Evolutionary conservation across 1,140 invertebrate genomes (phyloP).

Genomic region (Metopolophium dirhodum): DNA sequence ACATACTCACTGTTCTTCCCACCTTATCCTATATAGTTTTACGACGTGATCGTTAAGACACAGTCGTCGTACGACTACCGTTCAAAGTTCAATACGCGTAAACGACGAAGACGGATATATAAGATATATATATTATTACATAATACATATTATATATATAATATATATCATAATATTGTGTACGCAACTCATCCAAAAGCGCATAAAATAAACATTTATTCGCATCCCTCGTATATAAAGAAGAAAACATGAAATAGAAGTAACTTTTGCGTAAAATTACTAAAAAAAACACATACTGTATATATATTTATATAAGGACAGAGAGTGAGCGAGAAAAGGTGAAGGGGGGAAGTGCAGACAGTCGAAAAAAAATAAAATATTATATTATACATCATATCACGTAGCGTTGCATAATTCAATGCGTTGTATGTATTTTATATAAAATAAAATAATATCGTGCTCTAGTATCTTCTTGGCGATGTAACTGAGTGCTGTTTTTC

Average conservation of each 20-base stretch:
- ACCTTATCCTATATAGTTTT: background rate
- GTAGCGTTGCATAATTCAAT: conserved; percentile 42
- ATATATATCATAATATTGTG: background rate
- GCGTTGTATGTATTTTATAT: background rate
- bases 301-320: background rate
- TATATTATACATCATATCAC: background rate
- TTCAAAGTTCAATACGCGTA: conserved; percentile 33
- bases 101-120: background rate
- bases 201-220: conserved; percentile 41
- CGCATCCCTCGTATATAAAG: background rate
- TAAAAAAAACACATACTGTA: background rate
- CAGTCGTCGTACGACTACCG: background rate
- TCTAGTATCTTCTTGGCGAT: background rate
- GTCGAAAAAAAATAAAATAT: conserved; percentile 6
- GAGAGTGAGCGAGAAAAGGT: background rate
- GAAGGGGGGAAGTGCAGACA: too few species aligned
- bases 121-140: background rate
- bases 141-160: background rate
- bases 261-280: conserved; percentile 16
- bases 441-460: conserved; percentile 22
- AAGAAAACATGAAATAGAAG: background rate
- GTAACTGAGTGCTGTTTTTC: background rate
- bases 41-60: conserved; percentile 23
- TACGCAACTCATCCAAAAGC: background rate
- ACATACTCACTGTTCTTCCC: too few species aligned